A percentile compares a stretch with the other conserved stretches of the same genome.
These are phyloP conservation scores for Eupeodes latifasciatus DNA, from an alignment of 2,888 invertebrate genomes.

Conservation along the genomic window DNA sequence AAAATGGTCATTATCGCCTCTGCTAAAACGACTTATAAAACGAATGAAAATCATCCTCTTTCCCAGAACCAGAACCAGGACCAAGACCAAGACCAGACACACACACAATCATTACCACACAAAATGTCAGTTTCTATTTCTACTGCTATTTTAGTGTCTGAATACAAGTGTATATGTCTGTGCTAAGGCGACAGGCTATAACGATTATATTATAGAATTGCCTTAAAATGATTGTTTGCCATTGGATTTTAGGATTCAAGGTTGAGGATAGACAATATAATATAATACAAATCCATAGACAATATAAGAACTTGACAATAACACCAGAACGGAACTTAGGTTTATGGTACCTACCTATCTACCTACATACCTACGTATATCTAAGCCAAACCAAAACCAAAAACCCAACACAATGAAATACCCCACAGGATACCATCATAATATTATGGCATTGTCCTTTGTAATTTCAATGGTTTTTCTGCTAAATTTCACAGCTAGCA, in stretches of 20 bases:
- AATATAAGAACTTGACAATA: slow-evolving; percentile 38
- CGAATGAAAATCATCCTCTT: background rate
- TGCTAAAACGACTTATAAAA: background rate
- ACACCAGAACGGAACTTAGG: background rate
- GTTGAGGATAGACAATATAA: slow-evolving; percentile 23
- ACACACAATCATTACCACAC: slow-evolving; percentile 45
- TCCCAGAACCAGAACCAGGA: too few relatives aligned
- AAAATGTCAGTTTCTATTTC: background rate
- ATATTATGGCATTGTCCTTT: slow-evolving; percentile 59
- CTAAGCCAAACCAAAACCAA: slow-evolving; percentile 24
- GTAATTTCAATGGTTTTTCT: slow-evolving; percentile 75
- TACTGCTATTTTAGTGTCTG: too few relatives aligned
- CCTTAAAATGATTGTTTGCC: slow-evolving; percentile 67
- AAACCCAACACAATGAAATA: background rate
- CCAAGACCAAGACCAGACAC: too few relatives aligned
- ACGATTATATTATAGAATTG: slow-evolving; percentile 67
- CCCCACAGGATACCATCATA: slow-evolving; percentile 21
- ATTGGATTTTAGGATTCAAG: slow-evolving; percentile 57
- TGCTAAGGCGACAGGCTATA: slow-evolving; percentile 54
- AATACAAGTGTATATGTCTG: background rate
- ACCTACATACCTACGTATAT: too few relatives aligned
- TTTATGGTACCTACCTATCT: too few relatives aligned
- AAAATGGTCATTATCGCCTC: slow-evolving; percentile 43
- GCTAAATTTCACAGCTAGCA: slow-evolving; percentile 70
- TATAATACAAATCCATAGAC: slow-evolving; percentile 38